phyloP scores from a whole-genome alignment of 2,888 invertebrate species.

The Drosophila mimetica region DNA sequence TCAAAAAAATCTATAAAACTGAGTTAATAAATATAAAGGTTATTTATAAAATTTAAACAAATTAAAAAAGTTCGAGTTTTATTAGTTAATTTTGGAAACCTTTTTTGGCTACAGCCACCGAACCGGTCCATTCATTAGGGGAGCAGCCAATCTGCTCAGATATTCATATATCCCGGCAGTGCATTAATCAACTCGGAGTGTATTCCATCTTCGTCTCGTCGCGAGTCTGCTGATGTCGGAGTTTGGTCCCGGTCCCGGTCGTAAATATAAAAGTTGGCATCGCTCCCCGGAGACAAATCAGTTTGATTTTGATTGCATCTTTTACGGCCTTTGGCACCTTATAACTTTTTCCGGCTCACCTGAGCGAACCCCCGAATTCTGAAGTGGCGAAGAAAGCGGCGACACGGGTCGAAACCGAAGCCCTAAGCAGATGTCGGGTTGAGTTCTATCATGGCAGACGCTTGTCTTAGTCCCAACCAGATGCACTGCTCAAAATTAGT shows the following conservation, averaged over 20 bases:
- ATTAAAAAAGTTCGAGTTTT: not conserved
- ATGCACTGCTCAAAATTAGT: conserved; percentile 1
- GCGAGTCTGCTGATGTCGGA: conserved; percentile 8
- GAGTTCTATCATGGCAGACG: conserved; percentile 27
- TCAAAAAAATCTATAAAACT: no score
- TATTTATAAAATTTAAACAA: no score
- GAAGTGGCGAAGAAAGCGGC: conserved; percentile 16
- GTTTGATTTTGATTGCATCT: conserved; percentile 80
- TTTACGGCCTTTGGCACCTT: conserved; percentile 79
- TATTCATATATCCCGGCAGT: conserved; percentile 21
- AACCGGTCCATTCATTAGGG: not conserved
- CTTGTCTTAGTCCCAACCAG: conserved; percentile 36
- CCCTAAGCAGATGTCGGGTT: conserved; percentile 17
- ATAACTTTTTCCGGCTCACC: conserved; percentile 58
- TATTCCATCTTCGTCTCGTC: conserved; percentile 29
- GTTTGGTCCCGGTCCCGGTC: conserved; percentile 42
- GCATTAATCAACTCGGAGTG: conserved; percentile 28
- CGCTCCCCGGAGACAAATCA: conserved; percentile 76
- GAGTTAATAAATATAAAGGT: not conserved
- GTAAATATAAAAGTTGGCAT: conserved; percentile 78
- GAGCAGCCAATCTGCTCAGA: conserved; percentile 11
- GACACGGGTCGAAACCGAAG: conserved; percentile 1
- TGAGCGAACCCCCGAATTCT: conserved; percentile 29
- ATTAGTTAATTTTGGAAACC: not conserved
- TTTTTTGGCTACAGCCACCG: not conserved